Percentiles rank a stretch among this genome's conserved stretches.
Conservation (phyloP, 2,113 vertebrate genomes). For the Crotophaga sulcirostris region DNA sequence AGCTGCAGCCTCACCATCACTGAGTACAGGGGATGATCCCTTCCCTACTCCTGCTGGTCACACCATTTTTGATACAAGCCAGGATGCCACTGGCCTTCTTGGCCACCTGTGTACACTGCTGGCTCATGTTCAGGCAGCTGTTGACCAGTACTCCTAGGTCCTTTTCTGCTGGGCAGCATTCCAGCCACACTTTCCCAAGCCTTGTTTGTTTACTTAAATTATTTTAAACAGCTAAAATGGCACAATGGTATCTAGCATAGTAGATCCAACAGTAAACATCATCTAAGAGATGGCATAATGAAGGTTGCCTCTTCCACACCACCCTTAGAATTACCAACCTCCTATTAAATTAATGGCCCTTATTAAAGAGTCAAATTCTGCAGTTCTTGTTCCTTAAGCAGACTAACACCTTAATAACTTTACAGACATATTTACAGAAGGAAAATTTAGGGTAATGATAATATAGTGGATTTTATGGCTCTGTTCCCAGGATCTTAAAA, state of each 20-base stretch:
- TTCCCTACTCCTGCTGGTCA: too few relatives aligned
- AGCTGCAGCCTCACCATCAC: too few relatives aligned
- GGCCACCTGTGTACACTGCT: too few relatives aligned
- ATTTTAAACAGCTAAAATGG: neutral
- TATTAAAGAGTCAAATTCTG: slow-evolving; percentile 17
- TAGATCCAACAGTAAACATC: neutral
- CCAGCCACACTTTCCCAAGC: too few relatives aligned
- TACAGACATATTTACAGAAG: neutral
- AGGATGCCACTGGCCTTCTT: too few relatives aligned
- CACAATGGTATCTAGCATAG: neutral
- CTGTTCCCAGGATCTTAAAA: neutral
- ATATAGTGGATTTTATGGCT: neutral
- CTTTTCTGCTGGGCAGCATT: too few relatives aligned
- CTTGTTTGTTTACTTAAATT: neutral
- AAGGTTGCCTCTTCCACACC: slow-evolving; percentile 9
- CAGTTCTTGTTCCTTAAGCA: slow-evolving; percentile 27
- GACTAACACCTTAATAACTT: slow-evolving; percentile 26
- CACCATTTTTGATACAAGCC: too few relatives aligned
- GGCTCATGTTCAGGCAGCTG: too few relatives aligned
- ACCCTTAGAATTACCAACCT: neutral
- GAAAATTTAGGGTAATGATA: neutral
- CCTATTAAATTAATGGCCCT: slow-evolving; percentile 6
- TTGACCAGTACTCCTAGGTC: too few relatives aligned
- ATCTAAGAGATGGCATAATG: neutral
- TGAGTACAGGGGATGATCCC: too few relatives aligned